These are phyloP conservation scores for Argentina silus DNA, from an alignment of 2,797 vertebrate genomes.

Conservation along the genomic window DNA sequence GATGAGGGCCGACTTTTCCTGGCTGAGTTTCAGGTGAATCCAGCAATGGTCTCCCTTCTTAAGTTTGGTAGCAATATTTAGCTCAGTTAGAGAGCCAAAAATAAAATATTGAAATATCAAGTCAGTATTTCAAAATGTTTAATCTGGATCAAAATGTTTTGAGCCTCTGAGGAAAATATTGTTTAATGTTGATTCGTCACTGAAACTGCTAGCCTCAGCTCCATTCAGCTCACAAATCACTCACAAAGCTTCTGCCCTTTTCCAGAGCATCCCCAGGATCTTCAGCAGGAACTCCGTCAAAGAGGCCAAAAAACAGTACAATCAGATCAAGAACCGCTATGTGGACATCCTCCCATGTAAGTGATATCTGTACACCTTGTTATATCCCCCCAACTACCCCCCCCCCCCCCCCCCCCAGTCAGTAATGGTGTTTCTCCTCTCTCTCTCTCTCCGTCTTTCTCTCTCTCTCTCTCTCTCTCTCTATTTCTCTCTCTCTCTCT, in stretches of 20 bases:
- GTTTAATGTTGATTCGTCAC: background rate
- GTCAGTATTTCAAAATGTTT: background rate
- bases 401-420: background rate
- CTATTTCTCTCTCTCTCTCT: background rate
- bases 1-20: constrained; percentile 93
- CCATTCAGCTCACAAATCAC: too few species aligned
- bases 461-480: too few species aligned
- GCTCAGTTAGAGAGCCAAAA: too few species aligned
- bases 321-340: constrained; percentile 92
- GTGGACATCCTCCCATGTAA: constrained; percentile 97
- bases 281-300: constrained; percentile 87
- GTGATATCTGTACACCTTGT: constrained; percentile 46
- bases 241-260: constrained; percentile 5
- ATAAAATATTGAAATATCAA: too few species aligned
- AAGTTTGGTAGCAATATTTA: background rate
- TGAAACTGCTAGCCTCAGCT: background rate
- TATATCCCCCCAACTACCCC: background rate
- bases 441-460: too few species aligned
- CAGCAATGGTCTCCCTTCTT: background rate
- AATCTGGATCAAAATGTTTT: background rate
- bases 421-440: background rate
- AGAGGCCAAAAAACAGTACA: constrained; percentile 87
- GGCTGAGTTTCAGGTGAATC: constrained; percentile 93
- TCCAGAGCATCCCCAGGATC: constrained; percentile 93
- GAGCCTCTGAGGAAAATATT: background rate